phyloP scores from a whole-genome alignment of 2,888 invertebrate genomes.

The Microchrysa polita region DNA sequence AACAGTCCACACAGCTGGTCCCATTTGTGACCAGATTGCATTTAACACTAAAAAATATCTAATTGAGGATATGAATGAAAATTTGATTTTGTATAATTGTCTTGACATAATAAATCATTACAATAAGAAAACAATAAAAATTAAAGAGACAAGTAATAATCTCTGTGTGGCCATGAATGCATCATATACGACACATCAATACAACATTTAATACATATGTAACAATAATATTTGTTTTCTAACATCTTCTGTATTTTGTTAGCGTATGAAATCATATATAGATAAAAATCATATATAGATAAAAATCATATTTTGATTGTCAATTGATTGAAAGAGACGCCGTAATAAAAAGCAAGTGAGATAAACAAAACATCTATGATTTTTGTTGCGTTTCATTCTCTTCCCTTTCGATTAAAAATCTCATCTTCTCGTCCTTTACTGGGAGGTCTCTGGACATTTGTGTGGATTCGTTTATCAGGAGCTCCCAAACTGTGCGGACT shows the following conservation, averaged over 20 bases:
- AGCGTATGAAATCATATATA: conserved; percentile 22
- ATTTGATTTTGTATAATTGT: conserved; percentile 26
- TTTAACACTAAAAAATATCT: neutral
- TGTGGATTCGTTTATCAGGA: too few species aligned
- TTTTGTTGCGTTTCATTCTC: too few species aligned
- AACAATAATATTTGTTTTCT: conserved; percentile 31
- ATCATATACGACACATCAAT: conserved; percentile 11
- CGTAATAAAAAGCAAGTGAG: conserved; percentile 29
- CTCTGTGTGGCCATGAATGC: conserved; percentile 26
- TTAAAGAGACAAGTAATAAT: neutral
- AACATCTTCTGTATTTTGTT: conserved; percentile 30
- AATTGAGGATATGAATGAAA: neutral
- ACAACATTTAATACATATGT: conserved; percentile 5
- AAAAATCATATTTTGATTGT: conserved; percentile 39
- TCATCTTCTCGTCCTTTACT: too few species aligned
- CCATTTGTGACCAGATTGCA: too few species aligned
- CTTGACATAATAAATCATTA: conserved; percentile 22
- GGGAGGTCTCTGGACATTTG: too few species aligned
- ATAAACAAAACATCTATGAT: neutral
- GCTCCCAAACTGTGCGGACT: too few species aligned
- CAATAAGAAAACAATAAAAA: conserved; percentile 19
- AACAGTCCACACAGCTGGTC: too few species aligned
- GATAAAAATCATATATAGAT: conserved; percentile 25
- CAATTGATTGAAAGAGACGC: conserved; percentile 42
- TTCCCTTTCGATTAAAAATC: too few species aligned